These are phyloP conservation scores for Stichopus chloronotus DNA, from an alignment of 35 echinoderm and acorn worm genomes.

Conservation along the genomic window DNA sequence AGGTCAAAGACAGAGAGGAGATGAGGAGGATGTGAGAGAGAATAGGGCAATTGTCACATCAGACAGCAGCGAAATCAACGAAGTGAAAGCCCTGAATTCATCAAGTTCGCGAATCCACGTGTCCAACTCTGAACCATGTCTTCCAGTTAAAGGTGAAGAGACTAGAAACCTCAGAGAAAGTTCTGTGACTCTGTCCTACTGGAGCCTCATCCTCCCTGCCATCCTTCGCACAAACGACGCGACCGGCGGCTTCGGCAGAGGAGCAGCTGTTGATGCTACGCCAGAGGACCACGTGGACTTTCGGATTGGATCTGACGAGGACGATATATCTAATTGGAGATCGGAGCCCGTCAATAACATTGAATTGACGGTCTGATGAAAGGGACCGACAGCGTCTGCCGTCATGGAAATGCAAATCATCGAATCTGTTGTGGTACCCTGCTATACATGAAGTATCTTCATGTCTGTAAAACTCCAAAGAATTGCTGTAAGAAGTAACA, in stretches of 20 bases:
- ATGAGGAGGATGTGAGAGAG: no score
- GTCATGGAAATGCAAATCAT: neutral
- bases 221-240: neutral
- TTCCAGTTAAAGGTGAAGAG: neutral
- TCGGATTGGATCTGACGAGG: constrained; percentile 35
- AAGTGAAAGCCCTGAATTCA: neutral
- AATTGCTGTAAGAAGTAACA: no score
- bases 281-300: neutral
- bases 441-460: no score
- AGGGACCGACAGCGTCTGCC: neutral
- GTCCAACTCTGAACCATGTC: constrained; percentile 30
- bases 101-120: neutral
- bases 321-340: neutral
- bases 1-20: neutral
- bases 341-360: neutral
- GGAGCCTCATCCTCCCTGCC: constrained; percentile 27
- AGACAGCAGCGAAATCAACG: neutral
- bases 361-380: neutral
- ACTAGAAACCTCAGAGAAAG: neutral
- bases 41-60: neutral
- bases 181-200: constrained; percentile 15
- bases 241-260: neutral
- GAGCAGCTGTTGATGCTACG: neutral
- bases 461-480: no score
- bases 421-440: no score